These are phyloP conservation scores for Terebella lapidaria DNA, from an alignment of 2,888 invertebrate genomes.

Conservation along the genomic window DNA sequence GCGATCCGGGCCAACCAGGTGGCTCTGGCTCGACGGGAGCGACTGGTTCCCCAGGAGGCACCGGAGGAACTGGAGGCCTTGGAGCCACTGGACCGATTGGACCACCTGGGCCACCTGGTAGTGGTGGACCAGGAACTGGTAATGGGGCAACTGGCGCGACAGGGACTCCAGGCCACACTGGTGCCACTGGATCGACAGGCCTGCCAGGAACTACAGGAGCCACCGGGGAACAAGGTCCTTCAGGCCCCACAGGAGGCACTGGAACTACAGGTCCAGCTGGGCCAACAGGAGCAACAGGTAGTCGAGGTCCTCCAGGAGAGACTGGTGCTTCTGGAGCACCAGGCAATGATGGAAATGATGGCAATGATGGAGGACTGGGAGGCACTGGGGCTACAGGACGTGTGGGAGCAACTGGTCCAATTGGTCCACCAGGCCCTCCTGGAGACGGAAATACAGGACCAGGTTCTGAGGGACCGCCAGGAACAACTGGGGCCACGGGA, in stretches of 20 bases:
- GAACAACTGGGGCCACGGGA: neutral
- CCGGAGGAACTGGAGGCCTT: conserved; percentile 3
- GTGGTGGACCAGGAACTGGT: conserved; percentile 8
- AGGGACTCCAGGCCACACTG: conserved; percentile 11
- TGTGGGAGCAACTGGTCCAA: neutral
- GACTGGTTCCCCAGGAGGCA: conserved; percentile 3
- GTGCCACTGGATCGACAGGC: conserved; percentile 16
- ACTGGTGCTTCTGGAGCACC: neutral
- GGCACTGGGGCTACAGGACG: neutral
- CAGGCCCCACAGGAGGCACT: conserved; percentile 5
- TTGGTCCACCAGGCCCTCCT: neutral
- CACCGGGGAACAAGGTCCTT: conserved; percentile 11
- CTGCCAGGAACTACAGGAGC: conserved; percentile 15
- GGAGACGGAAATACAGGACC: neutral
- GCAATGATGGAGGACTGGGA: neutral
- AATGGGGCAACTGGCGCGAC: conserved; percentile 8
- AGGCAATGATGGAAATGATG: neutral
- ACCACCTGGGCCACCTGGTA: neutral
- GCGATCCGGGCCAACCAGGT: conserved; percentile 16
- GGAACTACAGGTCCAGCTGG: neutral
- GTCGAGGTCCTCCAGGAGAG: neutral
- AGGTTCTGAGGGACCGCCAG: neutral
- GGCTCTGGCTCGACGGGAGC: conserved; percentile 16
- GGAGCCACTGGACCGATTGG: conserved; percentile 11
- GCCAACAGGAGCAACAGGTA: neutral